Conservation (phyloP, 2,888 invertebrate species). For the Microplitis manilae region DNA sequence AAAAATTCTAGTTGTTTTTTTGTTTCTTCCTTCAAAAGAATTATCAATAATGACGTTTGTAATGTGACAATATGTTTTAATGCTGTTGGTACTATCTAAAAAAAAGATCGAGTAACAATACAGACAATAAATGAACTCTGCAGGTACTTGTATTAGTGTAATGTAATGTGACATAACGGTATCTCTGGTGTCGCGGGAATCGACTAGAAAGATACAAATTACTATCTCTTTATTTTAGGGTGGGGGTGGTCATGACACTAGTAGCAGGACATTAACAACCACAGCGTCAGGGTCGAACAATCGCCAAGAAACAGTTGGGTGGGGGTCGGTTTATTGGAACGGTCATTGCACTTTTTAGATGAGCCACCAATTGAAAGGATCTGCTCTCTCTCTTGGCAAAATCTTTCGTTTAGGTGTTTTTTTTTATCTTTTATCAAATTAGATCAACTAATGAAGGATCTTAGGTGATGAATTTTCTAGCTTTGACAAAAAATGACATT, state of each 20-base stretch:
- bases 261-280: conserved; percentile 22
- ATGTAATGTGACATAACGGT: conserved; percentile 70
- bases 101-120: neutral
- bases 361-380: conserved; percentile 57
- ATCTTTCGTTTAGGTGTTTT: too few relatives aligned
- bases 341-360: conserved; percentile 68
- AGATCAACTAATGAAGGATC: too few relatives aligned
- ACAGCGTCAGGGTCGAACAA: conserved; percentile 29
- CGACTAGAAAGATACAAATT: conserved; percentile 58
- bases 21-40: neutral
- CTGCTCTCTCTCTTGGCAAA: neutral
- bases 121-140: conserved; percentile 34
- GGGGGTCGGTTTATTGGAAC: conserved; percentile 68
- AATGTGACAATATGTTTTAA: neutral
- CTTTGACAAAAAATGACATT: too few relatives aligned
- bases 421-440: too few relatives aligned
- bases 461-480: too few relatives aligned
- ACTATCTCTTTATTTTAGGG: conserved; percentile 57
- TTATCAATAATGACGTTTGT: neutral
- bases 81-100: neutral
- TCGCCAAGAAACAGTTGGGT: conserved; percentile 31
- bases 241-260: conserved; percentile 51
- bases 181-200: conserved; percentile 58
- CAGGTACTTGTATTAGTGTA: conserved; percentile 62
- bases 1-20: neutral